Evolutionary conservation across 1,140 invertebrate species (phyloP).

Genomic region (Drepana arcuata): DNA sequence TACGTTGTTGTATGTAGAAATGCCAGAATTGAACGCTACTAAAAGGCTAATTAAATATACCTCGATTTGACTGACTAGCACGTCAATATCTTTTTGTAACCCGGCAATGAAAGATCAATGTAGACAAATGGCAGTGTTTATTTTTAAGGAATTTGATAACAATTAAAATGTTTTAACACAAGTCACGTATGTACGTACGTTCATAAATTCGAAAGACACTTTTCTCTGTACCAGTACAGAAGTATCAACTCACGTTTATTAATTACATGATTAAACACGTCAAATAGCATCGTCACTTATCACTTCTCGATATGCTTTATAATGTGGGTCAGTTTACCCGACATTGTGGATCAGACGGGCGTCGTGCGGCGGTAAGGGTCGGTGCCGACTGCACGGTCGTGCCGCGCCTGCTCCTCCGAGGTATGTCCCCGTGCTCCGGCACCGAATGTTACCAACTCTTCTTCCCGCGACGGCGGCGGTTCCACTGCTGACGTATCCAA

Average conservation of each 20-base stretch:
- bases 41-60: too few species aligned
- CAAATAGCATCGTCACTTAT: conserved; percentile 38
- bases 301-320: conserved; percentile 65
- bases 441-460: conserved; percentile 59
- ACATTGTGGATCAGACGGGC: conserved; percentile 49
- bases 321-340: conserved; percentile 28
- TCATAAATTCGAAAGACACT: conserved; percentile 63
- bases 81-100: too few species aligned
- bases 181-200: conserved; percentile 35
- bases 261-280: conserved; percentile 27
- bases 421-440: conserved; percentile 25
- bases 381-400: conserved; percentile 56
- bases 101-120: too few species aligned
- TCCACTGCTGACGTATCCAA: conserved; percentile 52
- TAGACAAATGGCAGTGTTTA: conserved; percentile 67
- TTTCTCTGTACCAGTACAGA: conserved; percentile 31
- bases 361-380: conserved; percentile 58
- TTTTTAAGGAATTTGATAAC: conserved; percentile 62
- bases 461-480: conserved; percentile 53
- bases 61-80: too few species aligned
- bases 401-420: conserved; percentile 32
- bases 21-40: too few species aligned
- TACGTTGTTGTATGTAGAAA: too few species aligned
- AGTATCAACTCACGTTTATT: conserved; percentile 27
- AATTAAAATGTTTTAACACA: conserved; percentile 55